These are phyloP conservation scores for Penaeus japonicus DNA, from an alignment of 1,140 invertebrate genomes.

Conservation along the genomic window DNA sequence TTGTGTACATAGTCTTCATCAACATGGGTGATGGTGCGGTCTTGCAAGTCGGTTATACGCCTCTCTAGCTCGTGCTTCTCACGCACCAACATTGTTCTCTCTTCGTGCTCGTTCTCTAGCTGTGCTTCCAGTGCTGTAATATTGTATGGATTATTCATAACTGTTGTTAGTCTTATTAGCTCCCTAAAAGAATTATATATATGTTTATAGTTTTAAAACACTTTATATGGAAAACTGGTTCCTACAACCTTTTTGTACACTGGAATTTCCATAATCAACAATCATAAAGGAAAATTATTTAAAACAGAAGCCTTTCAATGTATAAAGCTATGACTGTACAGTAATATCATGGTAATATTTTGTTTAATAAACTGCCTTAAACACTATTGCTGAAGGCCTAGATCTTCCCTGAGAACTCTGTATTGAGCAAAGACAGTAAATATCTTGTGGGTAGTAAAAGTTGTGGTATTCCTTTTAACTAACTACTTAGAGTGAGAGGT, in stretches of 20 bases:
- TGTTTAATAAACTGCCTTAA: too few species aligned
- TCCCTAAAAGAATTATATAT: too few species aligned
- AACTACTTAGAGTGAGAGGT: too few species aligned
- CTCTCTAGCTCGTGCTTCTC: slow-evolving; percentile 92
- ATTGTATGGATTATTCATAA: background rate
- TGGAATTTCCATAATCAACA: background rate
- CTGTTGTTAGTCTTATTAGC: too few species aligned
- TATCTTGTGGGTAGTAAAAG: too few species aligned
- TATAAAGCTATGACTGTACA: background rate
- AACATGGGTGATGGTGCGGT: slow-evolving; percentile 39
- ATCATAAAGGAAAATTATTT: background rate
- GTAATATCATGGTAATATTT: too few species aligned
- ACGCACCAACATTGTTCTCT: slow-evolving; percentile 82
- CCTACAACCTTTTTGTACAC: background rate
- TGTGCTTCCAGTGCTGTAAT: slow-evolving; percentile 81
- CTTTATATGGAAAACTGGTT: background rate
- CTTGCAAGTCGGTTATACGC: slow-evolving; percentile 70
- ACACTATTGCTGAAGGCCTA: too few species aligned
- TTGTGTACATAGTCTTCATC: slow-evolving; percentile 59
- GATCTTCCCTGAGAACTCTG: too few species aligned
- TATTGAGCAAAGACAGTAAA: too few species aligned
- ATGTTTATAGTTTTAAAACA: too few species aligned
- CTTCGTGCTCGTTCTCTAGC: slow-evolving; percentile 90
- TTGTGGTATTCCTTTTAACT: too few species aligned
- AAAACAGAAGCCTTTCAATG: background rate